Evolutionary conservation across 2,888 invertebrate species (phyloP).

Genomic region (Drymonia ruficornis): DNA sequence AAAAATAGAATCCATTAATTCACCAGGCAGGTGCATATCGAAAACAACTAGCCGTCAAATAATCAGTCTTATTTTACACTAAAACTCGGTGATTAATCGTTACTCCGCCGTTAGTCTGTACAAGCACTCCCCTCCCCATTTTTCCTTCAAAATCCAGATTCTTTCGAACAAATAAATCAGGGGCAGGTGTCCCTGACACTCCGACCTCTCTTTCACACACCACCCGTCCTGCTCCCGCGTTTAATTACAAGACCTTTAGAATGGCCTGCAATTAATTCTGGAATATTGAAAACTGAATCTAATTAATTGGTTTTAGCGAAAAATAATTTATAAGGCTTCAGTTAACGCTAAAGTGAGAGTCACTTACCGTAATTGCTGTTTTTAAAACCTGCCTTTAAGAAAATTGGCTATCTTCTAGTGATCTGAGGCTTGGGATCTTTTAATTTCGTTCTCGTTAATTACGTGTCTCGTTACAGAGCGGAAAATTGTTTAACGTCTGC

Average conservation of each 20-base stretch:
- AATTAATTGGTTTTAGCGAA: constrained; percentile 31
- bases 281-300: constrained; percentile 37
- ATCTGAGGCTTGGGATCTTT: constrained; percentile 9
- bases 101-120: constrained; percentile 23
- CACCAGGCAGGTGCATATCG: background rate
- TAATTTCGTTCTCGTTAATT: constrained; percentile 3
- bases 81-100: constrained; percentile 30
- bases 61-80: constrained; percentile 18
- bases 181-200: constrained; percentile 60
- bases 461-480: background rate
- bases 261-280: constrained; percentile 41
- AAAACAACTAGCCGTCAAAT: background rate
- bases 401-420: constrained; percentile 20
- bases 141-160: constrained; percentile 58
- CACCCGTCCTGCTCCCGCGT: constrained; percentile 29
- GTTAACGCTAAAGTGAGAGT: constrained; percentile 11
- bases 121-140: constrained; percentile 24
- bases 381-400: constrained; percentile 18
- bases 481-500: background rate
- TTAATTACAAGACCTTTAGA: constrained; percentile 44
- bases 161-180: constrained; percentile 68
- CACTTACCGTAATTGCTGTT: constrained; percentile 28
- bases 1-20: background rate
- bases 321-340: constrained; percentile 28
- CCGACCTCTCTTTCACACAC: constrained; percentile 28